These are phyloP conservation scores for Archips crataeganus DNA, from an alignment of 2,888 invertebrate species.

Conservation along the genomic window DNA sequence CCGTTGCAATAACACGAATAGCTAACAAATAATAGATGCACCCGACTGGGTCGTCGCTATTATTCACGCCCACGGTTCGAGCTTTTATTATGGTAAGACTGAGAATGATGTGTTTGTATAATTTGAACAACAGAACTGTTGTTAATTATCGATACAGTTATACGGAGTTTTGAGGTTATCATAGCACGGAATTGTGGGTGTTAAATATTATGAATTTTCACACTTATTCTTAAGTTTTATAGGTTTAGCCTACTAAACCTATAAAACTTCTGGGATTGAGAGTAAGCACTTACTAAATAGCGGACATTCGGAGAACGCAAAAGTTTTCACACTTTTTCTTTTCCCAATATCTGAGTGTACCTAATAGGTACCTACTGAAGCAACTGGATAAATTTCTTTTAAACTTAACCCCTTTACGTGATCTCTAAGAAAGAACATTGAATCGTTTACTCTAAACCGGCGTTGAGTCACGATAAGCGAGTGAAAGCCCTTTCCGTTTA, in stretches of 20 bases:
- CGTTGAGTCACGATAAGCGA: conserved; percentile 66
- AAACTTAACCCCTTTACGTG: conserved; percentile 39
- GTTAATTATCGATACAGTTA: conserved; percentile 5
- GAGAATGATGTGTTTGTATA: conserved; percentile 5
- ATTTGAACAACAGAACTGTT: conserved; percentile 10
- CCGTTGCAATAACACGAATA: conserved; percentile 39
- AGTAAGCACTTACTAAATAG: neutral
- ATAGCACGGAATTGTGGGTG: neutral
- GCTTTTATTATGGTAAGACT: neutral
- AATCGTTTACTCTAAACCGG: conserved; percentile 64
- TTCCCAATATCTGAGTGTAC: conserved; percentile 18
- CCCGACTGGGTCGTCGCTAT: conserved; percentile 29
- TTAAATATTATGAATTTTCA: neutral
- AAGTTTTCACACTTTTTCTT: neutral
- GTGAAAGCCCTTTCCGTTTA: conserved; percentile 71
- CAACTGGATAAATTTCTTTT: conserved; percentile 38
- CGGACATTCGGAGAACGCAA: neutral
- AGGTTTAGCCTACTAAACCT: too few relatives aligned
- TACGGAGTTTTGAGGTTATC: neutral
- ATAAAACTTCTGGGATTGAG: too few relatives aligned
- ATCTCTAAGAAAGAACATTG: conserved; percentile 51
- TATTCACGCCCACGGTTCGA: conserved; percentile 31
- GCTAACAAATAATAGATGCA: conserved; percentile 38
- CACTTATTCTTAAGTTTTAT: too few relatives aligned
- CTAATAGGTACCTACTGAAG: neutral